Conservation (phyloP, 2,113 vertebrate species). For the Hemiscyllium ocellatum region DNA sequence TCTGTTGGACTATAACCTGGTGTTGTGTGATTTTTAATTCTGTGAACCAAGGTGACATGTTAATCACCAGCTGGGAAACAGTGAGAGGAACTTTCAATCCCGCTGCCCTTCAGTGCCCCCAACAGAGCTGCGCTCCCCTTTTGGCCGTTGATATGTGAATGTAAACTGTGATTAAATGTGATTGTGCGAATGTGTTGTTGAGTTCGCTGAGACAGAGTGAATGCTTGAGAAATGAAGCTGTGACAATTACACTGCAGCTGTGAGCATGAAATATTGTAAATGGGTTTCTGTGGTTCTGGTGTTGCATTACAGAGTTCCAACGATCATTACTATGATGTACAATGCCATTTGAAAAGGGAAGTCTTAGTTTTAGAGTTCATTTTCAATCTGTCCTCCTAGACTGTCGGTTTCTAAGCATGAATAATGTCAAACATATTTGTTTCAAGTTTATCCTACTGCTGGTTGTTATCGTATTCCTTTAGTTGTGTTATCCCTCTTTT, state of each 20-base stretch:
- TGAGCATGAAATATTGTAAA: not conserved
- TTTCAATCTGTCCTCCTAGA: not conserved
- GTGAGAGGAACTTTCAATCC: not conserved
- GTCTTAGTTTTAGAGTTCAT: not conserved
- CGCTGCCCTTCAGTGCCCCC: not conserved
- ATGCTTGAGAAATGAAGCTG: not conserved
- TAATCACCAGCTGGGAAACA: not conserved
- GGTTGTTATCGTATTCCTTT: not conserved
- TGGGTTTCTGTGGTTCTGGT: not conserved
- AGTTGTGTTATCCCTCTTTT: not conserved
- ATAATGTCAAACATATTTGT: not conserved
- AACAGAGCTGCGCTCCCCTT: not conserved
- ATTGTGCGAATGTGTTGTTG: conserved; percentile 12
- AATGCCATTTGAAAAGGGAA: not conserved
- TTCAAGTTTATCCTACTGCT: not conserved
- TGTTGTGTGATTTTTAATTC: no score
- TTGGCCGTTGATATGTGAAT: not conserved
- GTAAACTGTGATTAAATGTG: conserved; percentile 11
- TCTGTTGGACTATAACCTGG: no score
- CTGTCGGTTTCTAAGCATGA: not conserved
- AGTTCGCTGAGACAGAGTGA: not conserved
- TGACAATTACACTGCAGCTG: not conserved
- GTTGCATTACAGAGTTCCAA: not conserved
- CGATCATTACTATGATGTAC: not conserved
- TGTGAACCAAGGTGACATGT: not conserved